Base-by-base conservation (phyloP, 2,888 invertebrate species). In the Polydrusus pterygomalis region DNA sequence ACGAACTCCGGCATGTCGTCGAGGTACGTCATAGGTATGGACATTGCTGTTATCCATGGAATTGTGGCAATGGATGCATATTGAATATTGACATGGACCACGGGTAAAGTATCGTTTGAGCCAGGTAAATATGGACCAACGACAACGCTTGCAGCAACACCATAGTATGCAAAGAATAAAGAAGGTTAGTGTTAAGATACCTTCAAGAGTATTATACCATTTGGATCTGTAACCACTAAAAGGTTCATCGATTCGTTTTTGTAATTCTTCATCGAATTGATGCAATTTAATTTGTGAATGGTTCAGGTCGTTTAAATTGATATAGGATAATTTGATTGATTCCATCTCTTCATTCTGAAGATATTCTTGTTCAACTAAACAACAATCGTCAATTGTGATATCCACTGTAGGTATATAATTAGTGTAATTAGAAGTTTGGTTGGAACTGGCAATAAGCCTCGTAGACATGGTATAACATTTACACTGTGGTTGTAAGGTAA, bases 181-280 rank as follows among this genome's bases (percentile, higher is more conserved):
- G n/a, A n/a, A n/a, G n/a, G n/a, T n/a, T n/a, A n/a, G n/a, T n/a
- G n/a, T n/a, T n/a, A n/a, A n/a, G n/a, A n/a, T n/a, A n/a, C n/a
- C n/a, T n/a, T n/a, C n/a, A n/a, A n/a, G n/a, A n/a, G n/a, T n/a
- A n/a, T n/a, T 75, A 58, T 74, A 77, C 73, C 73, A 73, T 69
- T 77, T 70, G 34, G 58, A 38, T 13, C 58, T 17, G 9, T 73
- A 47, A 1, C 45, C 49, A 30, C 70, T 58, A 51, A 74, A 74
- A 18, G 74, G 74, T 47, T 74, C 20, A 45, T 77, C 60, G 0
- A 77, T 56, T 18, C 51, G 64, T 60, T 70, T 25, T 49, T 75
- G 68, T 1, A 74, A 54, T 56, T 70, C 54, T 60, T 73, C 73
- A 20, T 78, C 70, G 40, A 76, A 78, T 45, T 78, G 76, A 40